A percentile compares a stretch with the other conserved stretches of the same genome.
Conservation (phyloP, 1,140 invertebrate species). For the Bombus difficillimus region DNA sequence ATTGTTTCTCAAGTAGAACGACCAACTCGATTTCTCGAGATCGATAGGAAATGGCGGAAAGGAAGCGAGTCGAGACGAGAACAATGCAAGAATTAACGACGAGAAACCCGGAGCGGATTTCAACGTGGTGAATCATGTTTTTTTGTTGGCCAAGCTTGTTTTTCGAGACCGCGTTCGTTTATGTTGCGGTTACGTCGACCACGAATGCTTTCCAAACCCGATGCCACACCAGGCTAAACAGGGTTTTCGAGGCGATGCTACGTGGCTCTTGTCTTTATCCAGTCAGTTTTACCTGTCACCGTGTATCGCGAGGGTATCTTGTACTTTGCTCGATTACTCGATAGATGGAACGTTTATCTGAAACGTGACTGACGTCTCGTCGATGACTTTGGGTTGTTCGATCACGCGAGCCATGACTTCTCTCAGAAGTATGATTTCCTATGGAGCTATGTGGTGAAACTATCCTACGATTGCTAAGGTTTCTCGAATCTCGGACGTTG, state of each 20-base stretch:
- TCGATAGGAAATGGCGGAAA: neutral
- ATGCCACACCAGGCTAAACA: constrained; percentile 36
- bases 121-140: constrained; percentile 47
- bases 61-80: neutral
- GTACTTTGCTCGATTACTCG: constrained; percentile 43
- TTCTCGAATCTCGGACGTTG: no score
- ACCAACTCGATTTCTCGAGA: neutral
- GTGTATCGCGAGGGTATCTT: constrained; percentile 27
- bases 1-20: neutral
- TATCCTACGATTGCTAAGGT: neutral
- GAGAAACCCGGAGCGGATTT: neutral
- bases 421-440: neutral
- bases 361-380: constrained; percentile 29
- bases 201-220: constrained; percentile 52
- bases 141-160: constrained; percentile 40
- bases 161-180: constrained; percentile 63
- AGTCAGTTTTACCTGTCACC: constrained; percentile 39
- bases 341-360: constrained; percentile 41
- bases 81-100: constrained; percentile 26
- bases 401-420: constrained; percentile 23
- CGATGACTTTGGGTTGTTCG: neutral
- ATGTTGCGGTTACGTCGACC: constrained; percentile 65
- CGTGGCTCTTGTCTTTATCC: neutral
- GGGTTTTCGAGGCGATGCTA: neutral
- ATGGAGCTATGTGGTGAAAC: neutral